Percentiles rank a stretch among this genome's conserved stretches.
These are phyloP conservation scores for Oxygymnocypris stewartii DNA, from an alignment of 2,113 vertebrate species.

Conservation along the genomic window DNA sequence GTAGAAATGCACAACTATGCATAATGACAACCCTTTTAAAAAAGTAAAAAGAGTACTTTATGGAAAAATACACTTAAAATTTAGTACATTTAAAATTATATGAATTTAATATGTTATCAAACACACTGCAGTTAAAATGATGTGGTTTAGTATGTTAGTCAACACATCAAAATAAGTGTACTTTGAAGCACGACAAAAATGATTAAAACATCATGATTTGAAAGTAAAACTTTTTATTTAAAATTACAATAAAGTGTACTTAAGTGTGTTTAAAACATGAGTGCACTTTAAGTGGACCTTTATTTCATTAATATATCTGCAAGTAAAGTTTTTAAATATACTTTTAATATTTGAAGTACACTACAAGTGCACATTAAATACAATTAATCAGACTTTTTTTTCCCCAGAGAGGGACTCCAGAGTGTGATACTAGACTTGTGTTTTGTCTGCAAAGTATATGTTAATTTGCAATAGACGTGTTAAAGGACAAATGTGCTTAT, in stretches of 20 bases:
- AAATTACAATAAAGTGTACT: background rate
- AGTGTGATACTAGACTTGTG: conserved; percentile 36
- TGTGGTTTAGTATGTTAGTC: background rate
- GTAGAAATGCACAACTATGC: background rate
- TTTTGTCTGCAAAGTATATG: conserved; percentile 47
- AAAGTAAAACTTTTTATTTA: background rate
- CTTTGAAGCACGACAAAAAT: background rate
- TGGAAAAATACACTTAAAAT: background rate
- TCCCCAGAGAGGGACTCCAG: background rate
- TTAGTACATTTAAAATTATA: background rate
- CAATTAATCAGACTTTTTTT: background rate
- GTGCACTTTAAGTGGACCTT: too few relatives aligned
- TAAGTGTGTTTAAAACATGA: background rate
- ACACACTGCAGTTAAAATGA: background rate
- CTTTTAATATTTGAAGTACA: background rate
- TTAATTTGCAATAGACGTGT: conserved; percentile 23
- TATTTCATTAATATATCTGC: background rate
- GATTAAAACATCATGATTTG: background rate
- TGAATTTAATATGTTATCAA: background rate
- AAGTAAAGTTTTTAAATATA: background rate
- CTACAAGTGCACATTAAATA: background rate
- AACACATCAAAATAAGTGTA: background rate
- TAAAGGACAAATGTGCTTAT: conserved; percentile 29
- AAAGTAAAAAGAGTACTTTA: background rate
- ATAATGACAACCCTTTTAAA: background rate